Percentiles rank a stretch among this genome's conserved stretches.
phyloP scores from a whole-genome alignment of 2,113 vertebrate genomes.

The Engystomops pustulosus region DNA sequence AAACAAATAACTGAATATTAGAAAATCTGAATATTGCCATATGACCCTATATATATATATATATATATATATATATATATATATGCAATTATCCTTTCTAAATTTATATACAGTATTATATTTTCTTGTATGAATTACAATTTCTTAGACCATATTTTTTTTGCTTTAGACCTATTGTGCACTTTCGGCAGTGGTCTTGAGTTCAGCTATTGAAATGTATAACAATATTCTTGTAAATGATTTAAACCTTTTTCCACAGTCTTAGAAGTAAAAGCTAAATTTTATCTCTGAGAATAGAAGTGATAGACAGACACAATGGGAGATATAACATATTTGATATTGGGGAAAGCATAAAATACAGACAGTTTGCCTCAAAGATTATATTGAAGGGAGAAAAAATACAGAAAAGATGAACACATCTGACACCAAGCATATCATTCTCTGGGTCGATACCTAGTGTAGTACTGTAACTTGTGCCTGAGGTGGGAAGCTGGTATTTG shows the following conservation, averaged over 20 bases:
- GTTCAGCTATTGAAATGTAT: constrained; percentile 30
- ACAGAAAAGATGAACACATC: constrained; percentile 48
- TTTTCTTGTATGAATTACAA: background rate
- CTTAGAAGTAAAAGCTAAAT: background rate
- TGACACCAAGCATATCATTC: constrained; percentile 52
- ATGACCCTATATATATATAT: no score
- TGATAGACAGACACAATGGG: constrained; percentile 37
- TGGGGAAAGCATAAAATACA: constrained; percentile 46
- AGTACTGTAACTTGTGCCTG: constrained; percentile 47
- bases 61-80: no score
- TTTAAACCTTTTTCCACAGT: constrained; percentile 25
- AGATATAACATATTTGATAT: constrained; percentile 36
- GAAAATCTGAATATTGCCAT: no score
- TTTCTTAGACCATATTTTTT: background rate
- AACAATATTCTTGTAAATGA: constrained; percentile 36
- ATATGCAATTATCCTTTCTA: no score
- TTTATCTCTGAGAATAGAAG: constrained; percentile 14
- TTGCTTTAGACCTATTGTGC: background rate
- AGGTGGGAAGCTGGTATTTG: constrained; percentile 49
- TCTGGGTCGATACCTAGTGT: constrained; percentile 47
- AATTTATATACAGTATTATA: no score
- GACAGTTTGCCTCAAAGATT: constrained; percentile 43
- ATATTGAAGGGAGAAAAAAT: constrained; percentile 38
- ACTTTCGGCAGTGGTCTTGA: background rate
- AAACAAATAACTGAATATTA: no score